These are phyloP conservation scores for Actenoides lindsayi DNA, from an alignment of 2,113 vertebrate genomes.

Conservation along the genomic window DNA sequence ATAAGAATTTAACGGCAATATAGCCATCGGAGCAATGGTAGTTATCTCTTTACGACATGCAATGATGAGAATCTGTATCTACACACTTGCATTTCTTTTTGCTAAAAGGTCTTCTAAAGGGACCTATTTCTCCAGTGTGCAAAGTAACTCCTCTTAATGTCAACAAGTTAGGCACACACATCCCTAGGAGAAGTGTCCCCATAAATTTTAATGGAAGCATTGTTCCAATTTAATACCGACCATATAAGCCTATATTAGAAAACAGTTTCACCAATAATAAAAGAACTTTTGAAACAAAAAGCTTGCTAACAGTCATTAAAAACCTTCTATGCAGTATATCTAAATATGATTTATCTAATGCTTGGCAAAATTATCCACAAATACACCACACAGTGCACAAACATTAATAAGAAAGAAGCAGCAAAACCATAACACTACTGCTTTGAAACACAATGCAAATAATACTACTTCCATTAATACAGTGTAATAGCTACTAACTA, in stretches of 20 bases:
- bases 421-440: conserved; percentile 51
- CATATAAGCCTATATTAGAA: background rate
- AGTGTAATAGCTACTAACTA: conserved; percentile 62
- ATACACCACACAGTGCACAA: conserved; percentile 44
- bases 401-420: conserved; percentile 57
- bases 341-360: conserved; percentile 64
- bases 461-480: conserved; percentile 63
- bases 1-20: background rate
- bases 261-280: conserved; percentile 20
- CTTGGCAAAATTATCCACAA: conserved; percentile 62
- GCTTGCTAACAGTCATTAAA: conserved; percentile 50
- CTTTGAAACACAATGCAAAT: conserved; percentile 64
- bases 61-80: background rate
- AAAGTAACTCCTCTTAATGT: background rate
- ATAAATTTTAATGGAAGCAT: background rate
- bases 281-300: conserved; percentile 54
- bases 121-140: background rate
- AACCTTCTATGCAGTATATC: conserved; percentile 28
- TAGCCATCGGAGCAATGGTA: background rate
- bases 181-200: background rate
- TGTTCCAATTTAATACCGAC: background rate
- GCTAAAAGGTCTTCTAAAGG: background rate
- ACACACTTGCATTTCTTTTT: background rate
- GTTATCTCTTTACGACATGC: background rate
- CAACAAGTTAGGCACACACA: background rate